phyloP scores from a whole-genome alignment of 1,140 invertebrate species.

The Brachionus plicatilis region DNA sequence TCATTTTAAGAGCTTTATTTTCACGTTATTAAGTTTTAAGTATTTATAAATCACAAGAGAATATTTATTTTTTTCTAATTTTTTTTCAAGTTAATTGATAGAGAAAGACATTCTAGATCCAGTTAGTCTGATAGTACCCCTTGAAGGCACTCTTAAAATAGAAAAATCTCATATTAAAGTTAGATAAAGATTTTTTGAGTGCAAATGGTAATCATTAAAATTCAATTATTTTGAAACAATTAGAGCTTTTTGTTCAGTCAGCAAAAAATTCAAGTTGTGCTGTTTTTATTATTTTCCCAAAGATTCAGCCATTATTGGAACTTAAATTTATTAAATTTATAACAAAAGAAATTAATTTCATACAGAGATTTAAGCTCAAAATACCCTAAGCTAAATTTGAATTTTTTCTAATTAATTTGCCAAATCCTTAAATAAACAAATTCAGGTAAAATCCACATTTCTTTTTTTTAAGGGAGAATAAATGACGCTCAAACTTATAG shows the following conservation, averaged over 20 bases:
- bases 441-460: not conserved
- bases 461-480: not conserved
- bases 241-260: not conserved
- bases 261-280: not conserved
- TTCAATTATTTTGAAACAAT: not conserved
- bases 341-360: not conserved
- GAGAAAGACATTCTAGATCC: not conserved
- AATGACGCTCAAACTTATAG: conserved; percentile 29
- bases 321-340: not conserved
- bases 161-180: not conserved
- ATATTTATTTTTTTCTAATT: not conserved
- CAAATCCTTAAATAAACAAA: not conserved
- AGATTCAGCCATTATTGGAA: not conserved
- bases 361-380: not conserved
- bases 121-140: not conserved
- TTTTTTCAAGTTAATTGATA: too few species aligned
- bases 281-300: not conserved
- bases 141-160: not conserved
- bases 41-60: not conserved
- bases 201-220: not conserved
- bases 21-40: not conserved
- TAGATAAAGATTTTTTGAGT: not conserved
- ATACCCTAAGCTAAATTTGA: not conserved
- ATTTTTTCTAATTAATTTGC: not conserved
- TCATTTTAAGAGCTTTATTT: not conserved